Evolutionary conservation across 2,888 invertebrate genomes (phyloP), one percentile per base, ranked within the genome.

Genomic region (Himalopsyche anomala): DNA sequence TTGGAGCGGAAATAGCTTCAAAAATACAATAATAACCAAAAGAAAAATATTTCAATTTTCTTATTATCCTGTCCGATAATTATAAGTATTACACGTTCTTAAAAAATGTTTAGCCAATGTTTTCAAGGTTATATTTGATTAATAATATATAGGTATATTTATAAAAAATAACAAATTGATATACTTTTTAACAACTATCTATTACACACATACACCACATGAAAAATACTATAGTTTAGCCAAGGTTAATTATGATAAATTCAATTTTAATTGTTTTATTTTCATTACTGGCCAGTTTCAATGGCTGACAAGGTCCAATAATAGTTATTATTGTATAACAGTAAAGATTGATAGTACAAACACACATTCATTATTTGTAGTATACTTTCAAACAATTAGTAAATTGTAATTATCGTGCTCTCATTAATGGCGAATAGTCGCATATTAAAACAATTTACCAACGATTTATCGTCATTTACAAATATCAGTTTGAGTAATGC

Each of bases 231-330:
- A 19, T 19, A 62, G 62, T 62, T n/a, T 62, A 62, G 1, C 28
- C 62, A 62, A 62, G 62, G 62, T 62, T 62, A 62, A 62, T 62
- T 62, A 62, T 62, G 62, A 62, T 62, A 62, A 62, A 62, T 62
- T n/a, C 11, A n/a, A 62, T n/a, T 62, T 62, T 62, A 62, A 62
- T 62, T 62, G 62, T 62, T 62, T 62, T 62, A 62, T 62, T 62
- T 62, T 62, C 62, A 19, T 62, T 62, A 62, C 62, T 62, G 62
- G 6, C 62, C 9, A 19, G 19, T 62, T 62, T 62, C 62, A 62
- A 62, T 62, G 11, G 62, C 62, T n/a, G 62, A 15, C 62, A 28
- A 62, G 62, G 62, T 8, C 15, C 51, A 51, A 51, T 15, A 62
- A 62, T 19, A 62, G 19, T 62, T 19, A 62, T 19, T 28, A 62